Evolutionary conservation across 2,113 vertebrate genomes (phyloP).

Genomic region (Amblyornis subalaris): DNA sequence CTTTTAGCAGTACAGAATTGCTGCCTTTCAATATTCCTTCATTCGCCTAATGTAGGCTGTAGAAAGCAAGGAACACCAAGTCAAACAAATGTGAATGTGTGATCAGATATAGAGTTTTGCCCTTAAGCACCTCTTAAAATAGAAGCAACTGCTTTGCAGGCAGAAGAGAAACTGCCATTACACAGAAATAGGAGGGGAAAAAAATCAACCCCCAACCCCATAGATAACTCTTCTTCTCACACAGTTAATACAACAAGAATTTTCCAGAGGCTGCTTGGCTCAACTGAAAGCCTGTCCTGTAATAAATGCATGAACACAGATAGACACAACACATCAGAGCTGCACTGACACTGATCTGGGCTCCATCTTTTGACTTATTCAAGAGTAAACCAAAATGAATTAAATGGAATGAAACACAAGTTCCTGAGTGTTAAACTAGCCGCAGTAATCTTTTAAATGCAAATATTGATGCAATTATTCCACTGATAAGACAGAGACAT

Average conservation of each 20-base stretch:
- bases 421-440: background rate
- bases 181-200: background rate
- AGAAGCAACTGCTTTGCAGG: background rate
- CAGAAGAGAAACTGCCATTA: background rate
- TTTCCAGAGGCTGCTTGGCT: background rate
- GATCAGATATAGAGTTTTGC: background rate
- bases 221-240: background rate
- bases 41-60: background rate
- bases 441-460: background rate
- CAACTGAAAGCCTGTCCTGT: background rate
- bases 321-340: background rate
- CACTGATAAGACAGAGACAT: background rate
- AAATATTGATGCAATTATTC: background rate
- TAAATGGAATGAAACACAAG: background rate
- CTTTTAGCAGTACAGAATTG: background rate
- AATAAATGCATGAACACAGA: constrained; percentile 23
- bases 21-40: background rate
- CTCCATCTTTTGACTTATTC: background rate
- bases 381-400: background rate
- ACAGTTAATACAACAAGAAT: background rate
- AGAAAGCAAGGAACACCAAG: background rate
- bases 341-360: background rate
- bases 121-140: background rate
- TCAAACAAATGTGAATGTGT: background rate
- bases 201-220: accelerated